Percentiles rank a stretch among this genome's conserved stretches.
Conservation (phyloP, 1,140 invertebrate species). For the Cephus cinctus region DNA sequence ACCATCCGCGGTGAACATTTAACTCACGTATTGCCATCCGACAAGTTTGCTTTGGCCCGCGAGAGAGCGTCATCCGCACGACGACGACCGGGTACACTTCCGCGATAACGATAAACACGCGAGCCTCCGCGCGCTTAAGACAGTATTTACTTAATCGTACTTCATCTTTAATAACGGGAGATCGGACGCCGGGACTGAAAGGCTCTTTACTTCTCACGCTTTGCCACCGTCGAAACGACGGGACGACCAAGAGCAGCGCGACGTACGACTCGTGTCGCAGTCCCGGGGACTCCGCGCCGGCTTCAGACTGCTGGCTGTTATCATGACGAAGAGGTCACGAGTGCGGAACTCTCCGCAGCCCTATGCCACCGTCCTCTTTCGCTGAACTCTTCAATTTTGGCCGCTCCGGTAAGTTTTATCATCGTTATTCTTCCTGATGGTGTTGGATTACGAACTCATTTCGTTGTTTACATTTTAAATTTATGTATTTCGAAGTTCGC, state of each 20-base stretch:
- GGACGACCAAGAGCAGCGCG: not conserved
- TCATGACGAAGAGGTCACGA: slow-evolving; percentile 27
- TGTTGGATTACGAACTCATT: too few species aligned
- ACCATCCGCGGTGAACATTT: slow-evolving; percentile 59
- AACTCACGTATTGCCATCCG: slow-evolving; percentile 60
- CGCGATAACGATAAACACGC: slow-evolving; percentile 23
- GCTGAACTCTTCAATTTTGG: slow-evolving; percentile 30
- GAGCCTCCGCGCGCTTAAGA: too few species aligned
- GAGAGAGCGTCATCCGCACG: slow-evolving; percentile 40
- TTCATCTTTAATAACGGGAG: too few species aligned
- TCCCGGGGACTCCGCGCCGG: not conserved
- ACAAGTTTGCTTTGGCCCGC: slow-evolving; percentile 58
- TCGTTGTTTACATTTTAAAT: too few species aligned
- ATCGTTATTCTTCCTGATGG: too few species aligned
- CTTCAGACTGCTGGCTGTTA: too few species aligned
- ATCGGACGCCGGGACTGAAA: slow-evolving; percentile 1
- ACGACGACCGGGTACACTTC: not conserved
- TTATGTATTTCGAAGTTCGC: too few species aligned
- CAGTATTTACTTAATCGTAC: too few species aligned
- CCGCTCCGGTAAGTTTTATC: slow-evolving; percentile 40
- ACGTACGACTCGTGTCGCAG: not conserved
- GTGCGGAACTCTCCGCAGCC: slow-evolving; percentile 30
- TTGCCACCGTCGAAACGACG: not conserved
- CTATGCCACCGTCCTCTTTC: slow-evolving; percentile 26
- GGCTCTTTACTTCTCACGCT: not conserved